A percentile compares a stretch with the other conserved stretches of the same genome.
Conservation (phyloP, 2,888 invertebrate genomes). For the Epinotia bilunana region DNA sequence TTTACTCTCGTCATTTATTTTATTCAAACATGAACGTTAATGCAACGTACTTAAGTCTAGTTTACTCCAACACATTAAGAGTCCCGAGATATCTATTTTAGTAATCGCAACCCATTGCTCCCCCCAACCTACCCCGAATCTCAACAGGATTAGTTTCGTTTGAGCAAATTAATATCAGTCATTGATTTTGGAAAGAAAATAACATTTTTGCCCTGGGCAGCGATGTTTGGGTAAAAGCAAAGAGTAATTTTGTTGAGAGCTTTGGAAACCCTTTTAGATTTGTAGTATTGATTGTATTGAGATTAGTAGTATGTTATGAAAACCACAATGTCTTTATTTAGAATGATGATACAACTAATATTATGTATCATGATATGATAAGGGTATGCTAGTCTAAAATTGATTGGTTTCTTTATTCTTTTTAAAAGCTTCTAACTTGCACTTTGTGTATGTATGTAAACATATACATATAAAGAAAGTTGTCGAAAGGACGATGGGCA, state of each 20-base stretch:
- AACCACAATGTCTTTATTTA: not conserved
- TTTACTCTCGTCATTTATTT: not conserved
- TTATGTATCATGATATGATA: not conserved
- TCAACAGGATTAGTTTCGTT: constrained; percentile 27
- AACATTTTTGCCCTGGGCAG: constrained; percentile 4
- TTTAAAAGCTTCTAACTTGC: too few species aligned
- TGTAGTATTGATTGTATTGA: not conserved
- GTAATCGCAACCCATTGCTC: constrained; percentile 16
- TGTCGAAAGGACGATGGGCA: too few species aligned
- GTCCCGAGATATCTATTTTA: not conserved
- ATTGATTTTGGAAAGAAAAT: constrained; percentile 25
- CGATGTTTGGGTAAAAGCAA: constrained; percentile 22
- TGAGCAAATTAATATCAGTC: constrained; percentile 26
- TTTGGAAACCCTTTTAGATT: constrained; percentile 1
- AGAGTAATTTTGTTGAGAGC: constrained; percentile 13
- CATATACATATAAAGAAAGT: too few species aligned
- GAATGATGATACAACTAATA: too few species aligned
- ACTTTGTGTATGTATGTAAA: too few species aligned
- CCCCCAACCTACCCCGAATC: constrained; percentile 13
- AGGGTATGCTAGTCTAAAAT: too few species aligned
- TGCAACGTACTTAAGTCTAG: not conserved
- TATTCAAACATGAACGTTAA: not conserved
- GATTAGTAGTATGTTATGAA: too few species aligned
- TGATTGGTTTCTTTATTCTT: too few species aligned
- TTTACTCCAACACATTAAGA: not conserved